Percentiles rank a stretch among this genome's conserved stretches.
These are phyloP conservation scores for Vicugna pacos DNA, from an alignment of 2,113 vertebrate genomes.

Conservation along the genomic window DNA sequence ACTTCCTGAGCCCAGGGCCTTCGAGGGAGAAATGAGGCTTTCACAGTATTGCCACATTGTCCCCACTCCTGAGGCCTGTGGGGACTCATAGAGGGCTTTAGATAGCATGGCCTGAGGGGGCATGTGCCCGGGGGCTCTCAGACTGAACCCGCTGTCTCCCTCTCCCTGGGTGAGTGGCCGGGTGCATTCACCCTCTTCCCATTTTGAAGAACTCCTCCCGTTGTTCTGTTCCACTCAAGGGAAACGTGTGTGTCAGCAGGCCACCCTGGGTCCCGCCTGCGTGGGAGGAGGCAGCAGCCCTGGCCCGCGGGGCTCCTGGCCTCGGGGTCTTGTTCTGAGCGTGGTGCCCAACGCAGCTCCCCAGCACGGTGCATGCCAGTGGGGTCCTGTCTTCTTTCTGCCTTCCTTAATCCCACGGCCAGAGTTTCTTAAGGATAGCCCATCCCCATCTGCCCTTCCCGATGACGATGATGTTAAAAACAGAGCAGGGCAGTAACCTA, in stretches of 20 bases:
- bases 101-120: neutral
- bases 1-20: neutral
- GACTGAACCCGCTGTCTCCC: neutral
- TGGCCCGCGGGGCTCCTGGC: too few relatives aligned
- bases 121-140: neutral
- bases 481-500: neutral
- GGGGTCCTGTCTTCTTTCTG: neutral
- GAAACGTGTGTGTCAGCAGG: neutral
- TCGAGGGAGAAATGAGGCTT: neutral
- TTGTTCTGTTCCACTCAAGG: neutral
- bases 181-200: neutral
- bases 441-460: neutral
- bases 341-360: neutral
- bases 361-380: fast-evolving
- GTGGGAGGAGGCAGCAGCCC: neutral
- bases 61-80: neutral
- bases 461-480: too few relatives aligned
- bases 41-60: neutral
- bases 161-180: neutral
- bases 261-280: neutral
- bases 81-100: too few relatives aligned
- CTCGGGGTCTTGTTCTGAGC: neutral
- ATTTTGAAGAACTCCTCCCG: neutral
- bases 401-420: neutral
- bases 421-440: neutral